These are phyloP conservation scores for Malurus splendens DNA, from an alignment of 2,797 vertebrate species.

Conservation along the genomic window DNA sequence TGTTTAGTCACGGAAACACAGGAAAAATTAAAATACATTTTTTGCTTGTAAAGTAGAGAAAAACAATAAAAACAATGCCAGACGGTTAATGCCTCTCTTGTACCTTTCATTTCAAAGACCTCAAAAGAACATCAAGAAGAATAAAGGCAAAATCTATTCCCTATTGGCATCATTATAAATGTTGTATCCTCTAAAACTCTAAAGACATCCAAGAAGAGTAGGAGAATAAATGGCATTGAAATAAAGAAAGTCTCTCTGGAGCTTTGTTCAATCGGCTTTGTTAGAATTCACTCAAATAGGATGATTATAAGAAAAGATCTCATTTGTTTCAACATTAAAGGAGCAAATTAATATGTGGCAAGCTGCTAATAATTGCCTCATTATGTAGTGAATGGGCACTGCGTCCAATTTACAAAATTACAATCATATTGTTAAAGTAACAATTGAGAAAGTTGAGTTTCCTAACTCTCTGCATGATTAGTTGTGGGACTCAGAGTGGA, in stretches of 20 bases:
- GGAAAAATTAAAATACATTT: conserved; percentile 71
- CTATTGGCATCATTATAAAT: conserved; percentile 69
- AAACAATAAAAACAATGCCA: conserved; percentile 71
- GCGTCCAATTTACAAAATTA: conserved; percentile 57
- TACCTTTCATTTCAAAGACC: conserved; percentile 71
- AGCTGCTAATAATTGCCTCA: conserved; percentile 70
- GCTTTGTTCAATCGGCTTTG: conserved; percentile 64
- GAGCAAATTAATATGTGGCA: conserved; percentile 67
- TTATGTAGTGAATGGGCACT: conserved; percentile 60
- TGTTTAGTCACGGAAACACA: conserved; percentile 64
- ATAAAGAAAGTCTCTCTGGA: conserved; percentile 64
- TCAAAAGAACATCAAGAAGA: conserved; percentile 68
- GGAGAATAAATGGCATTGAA: conserved; percentile 65
- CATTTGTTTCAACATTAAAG: conserved; percentile 72
- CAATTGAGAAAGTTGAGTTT: conserved; percentile 47
- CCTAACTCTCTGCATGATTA: background rate
- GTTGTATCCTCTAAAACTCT: conserved; percentile 65
- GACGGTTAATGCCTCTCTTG: conserved; percentile 69
- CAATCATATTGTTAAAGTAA: conserved; percentile 43
- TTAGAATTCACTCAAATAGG: conserved; percentile 69
- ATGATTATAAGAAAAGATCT: conserved; percentile 73
- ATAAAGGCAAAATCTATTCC: conserved; percentile 70
- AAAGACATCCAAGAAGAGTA: conserved; percentile 55
- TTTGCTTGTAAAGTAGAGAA: conserved; percentile 48
- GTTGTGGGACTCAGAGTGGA: conserved; percentile 5